Percentiles rank a stretch among this genome's conserved stretches.
These are phyloP conservation scores for Syrrhaptes paradoxus DNA, from an alignment of 2,113 vertebrate genomes.

Conservation along the genomic window DNA sequence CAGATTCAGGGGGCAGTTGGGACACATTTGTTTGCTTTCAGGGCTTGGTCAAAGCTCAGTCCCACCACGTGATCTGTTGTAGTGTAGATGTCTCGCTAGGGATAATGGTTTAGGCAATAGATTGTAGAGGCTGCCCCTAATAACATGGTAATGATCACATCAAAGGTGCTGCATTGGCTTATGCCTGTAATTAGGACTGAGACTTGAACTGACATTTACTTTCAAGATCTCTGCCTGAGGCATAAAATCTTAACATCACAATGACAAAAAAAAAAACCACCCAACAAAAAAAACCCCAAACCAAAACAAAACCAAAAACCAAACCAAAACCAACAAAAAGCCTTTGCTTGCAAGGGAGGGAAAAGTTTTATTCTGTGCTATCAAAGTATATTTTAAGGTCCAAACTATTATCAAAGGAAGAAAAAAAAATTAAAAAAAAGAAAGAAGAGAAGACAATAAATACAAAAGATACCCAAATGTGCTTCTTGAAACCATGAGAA, in stretches of 20 bases:
- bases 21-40: not conserved
- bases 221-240: not conserved
- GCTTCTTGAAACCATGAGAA: not conserved
- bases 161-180: not conserved
- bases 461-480: not conserved
- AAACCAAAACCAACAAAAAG: not conserved
- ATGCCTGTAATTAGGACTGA: not conserved
- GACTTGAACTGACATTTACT: not conserved
- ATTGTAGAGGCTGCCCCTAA: not conserved
- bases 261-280: not conserved
- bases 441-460: not conserved
- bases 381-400: not conserved
- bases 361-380: not conserved
- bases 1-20: not conserved
- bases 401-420: not conserved
- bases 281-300: no score
- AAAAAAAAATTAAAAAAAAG: not conserved
- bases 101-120: not conserved
- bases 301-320: not conserved
- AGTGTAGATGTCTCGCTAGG: not conserved
- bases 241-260: accelerated
- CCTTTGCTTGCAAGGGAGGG: not conserved
- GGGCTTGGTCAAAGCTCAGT: not conserved
- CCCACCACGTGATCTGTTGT: accelerated
- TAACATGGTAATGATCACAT: not conserved